These are phyloP conservation scores for Tylochromis polylepis DNA, from an alignment of 2,113 vertebrate genomes.

Conservation along the genomic window DNA sequence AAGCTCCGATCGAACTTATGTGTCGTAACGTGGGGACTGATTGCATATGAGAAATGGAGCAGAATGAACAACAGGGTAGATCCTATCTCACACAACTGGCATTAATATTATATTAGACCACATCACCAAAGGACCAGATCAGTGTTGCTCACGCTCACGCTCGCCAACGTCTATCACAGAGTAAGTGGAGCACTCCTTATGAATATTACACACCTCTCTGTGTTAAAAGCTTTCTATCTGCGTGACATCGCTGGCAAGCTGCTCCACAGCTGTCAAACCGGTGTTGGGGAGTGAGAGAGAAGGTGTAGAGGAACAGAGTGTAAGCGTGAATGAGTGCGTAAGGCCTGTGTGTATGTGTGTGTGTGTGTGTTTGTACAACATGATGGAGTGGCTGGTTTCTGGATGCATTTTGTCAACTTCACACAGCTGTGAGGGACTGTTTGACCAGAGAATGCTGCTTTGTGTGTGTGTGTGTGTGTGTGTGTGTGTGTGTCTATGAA, in stretches of 20 bases:
- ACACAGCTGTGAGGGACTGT: conserved; percentile 5
- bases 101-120: conserved; percentile 57
- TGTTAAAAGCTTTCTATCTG: conserved; percentile 58
- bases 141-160: conserved; percentile 40
- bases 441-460: neutral
- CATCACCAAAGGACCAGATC: conserved; percentile 50
- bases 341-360: neutral
- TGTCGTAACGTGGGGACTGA: neutral
- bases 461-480: neutral
- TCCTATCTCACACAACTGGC: conserved; percentile 50
- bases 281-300: conserved; percentile 15
- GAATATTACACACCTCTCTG: conserved; percentile 62
- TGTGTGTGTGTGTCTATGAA: neutral
- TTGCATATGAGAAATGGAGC: conserved; percentile 51
- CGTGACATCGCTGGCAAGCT: conserved; percentile 29
- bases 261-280: conserved; percentile 45
- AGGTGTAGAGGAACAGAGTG: neutral
- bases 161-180: conserved; percentile 24
- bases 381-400: neutral
- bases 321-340: neutral
- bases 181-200: conserved; percentile 57
- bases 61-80: conserved; percentile 41
- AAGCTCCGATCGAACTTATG: neutral
- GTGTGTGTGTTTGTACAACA: neutral
- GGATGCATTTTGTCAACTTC: neutral